Conservation (phyloP, 2,113 vertebrate species). For the Melanocharis versteri region DNA sequence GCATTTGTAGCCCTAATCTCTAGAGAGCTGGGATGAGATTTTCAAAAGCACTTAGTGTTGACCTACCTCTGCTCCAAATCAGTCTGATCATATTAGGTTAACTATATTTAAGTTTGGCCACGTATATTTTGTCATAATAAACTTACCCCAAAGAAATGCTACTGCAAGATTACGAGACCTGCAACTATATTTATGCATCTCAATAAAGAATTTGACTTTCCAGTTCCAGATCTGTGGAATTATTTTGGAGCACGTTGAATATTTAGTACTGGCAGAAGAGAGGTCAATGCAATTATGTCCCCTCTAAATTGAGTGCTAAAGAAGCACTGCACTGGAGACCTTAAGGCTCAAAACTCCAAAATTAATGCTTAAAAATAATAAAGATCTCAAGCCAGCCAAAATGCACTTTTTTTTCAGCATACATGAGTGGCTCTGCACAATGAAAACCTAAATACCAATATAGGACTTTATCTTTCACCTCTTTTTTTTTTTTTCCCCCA, state of each 20-base stretch:
- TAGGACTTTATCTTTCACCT: neutral
- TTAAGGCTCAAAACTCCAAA: neutral
- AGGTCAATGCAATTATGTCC: slow-evolving; percentile 20
- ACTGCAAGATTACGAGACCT: neutral
- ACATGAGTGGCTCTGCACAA: neutral
- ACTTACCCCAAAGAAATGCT: slow-evolving; percentile 22
- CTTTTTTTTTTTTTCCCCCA: rapidly evolving
- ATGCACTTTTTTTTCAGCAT: neutral
- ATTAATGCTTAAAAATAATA: neutral
- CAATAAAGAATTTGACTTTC: neutral
- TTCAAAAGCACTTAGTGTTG: slow-evolving; percentile 45
- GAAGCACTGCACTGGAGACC: neutral
- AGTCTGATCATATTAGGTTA: slow-evolving; percentile 53
- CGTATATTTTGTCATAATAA: slow-evolving; percentile 42
- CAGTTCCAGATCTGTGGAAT: neutral
- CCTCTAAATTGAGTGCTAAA: neutral
- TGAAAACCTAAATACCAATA: neutral
- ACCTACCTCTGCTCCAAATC: slow-evolving; percentile 57
- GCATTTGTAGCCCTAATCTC: neutral
- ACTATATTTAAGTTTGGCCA: slow-evolving; percentile 11
- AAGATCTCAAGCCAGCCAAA: neutral
- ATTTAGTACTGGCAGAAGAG: neutral
- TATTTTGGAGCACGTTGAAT: neutral
- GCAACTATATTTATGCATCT: neutral
- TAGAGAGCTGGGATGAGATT: slow-evolving; percentile 17